These are phyloP conservation scores for Leucosticte australis DNA, from an alignment of 2,113 vertebrate genomes.

Conservation along the genomic window DNA sequence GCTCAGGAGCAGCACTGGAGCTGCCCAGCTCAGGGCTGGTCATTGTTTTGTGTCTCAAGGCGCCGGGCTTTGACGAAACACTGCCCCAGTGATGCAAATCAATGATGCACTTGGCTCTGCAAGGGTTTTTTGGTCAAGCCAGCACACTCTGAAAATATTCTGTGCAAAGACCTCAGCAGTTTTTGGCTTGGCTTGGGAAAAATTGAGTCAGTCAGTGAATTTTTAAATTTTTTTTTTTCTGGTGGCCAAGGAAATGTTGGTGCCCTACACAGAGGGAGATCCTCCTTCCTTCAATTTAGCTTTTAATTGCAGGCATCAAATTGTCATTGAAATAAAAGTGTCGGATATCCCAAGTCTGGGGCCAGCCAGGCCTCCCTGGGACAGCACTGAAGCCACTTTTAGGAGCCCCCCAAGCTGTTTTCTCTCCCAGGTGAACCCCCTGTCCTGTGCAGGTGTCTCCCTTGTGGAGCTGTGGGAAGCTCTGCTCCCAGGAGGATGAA, in stretches of 20 bases:
- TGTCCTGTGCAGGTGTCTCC: neutral
- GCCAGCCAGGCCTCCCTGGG: neutral
- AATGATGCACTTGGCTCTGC: neutral
- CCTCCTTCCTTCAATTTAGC: neutral
- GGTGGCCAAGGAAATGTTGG: neutral
- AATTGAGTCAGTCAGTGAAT: neutral
- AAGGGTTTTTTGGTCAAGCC: neutral
- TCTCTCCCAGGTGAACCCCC: neutral
- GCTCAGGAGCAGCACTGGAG: neutral
- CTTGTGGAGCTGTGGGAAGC: neutral
- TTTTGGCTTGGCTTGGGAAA: neutral
- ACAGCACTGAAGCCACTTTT: neutral
- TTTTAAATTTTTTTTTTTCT: neutral
- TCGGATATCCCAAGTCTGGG: neutral
- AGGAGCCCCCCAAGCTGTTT: neutral
- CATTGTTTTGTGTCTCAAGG: neutral
- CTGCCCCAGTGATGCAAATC: neutral
- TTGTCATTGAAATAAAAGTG: neutral
- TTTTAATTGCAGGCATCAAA: neutral
- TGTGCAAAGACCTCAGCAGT: neutral
- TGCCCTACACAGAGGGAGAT: neutral
- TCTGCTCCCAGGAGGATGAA: neutral
- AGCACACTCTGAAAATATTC: neutral
- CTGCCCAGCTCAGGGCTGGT: neutral
- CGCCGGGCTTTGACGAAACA: neutral